Conservation (phyloP, 2,888 invertebrate species). For the Drosophila anomalata region DNA sequence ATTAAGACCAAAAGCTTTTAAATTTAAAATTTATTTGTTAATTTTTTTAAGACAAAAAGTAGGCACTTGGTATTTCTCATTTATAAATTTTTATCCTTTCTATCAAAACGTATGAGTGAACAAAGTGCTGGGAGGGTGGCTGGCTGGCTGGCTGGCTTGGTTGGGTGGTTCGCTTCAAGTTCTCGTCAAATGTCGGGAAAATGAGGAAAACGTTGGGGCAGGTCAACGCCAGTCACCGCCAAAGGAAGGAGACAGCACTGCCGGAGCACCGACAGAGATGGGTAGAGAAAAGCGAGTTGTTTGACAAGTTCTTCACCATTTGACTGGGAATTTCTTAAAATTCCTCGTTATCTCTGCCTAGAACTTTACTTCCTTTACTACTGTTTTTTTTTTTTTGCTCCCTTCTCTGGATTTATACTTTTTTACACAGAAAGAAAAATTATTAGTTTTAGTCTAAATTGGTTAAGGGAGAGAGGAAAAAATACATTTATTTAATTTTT, state of each 20-base stretch:
- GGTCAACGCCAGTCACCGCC: conserved; percentile 20
- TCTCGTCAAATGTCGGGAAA: conserved; percentile 11
- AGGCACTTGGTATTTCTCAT: background rate
- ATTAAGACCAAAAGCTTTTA: background rate
- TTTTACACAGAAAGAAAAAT: background rate
- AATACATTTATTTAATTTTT: too few relatives aligned
- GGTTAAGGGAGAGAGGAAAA: too few relatives aligned
- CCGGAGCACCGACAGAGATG: background rate
- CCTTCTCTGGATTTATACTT: background rate
- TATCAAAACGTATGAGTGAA: conserved; percentile 11
- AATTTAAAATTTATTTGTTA: background rate
- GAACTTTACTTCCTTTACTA: conserved; percentile 3
- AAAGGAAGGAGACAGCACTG: background rate
- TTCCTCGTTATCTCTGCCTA: conserved; percentile 21
- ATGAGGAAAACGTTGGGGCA: conserved; percentile 22
- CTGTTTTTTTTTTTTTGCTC: background rate
- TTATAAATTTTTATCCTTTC: background rate
- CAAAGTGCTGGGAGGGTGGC: background rate
- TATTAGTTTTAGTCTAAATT: too few relatives aligned
- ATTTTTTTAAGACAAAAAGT: background rate
- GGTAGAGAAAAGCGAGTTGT: conserved; percentile 1
- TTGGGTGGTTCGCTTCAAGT: background rate
- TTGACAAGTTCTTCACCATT: conserved; percentile 7
- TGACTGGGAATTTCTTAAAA: conserved; percentile 24
- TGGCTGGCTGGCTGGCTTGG: background rate